These are phyloP conservation scores for Myrmecobius fasciatus DNA, from an alignment of 2,113 vertebrate genomes.

Conservation along the genomic window DNA sequence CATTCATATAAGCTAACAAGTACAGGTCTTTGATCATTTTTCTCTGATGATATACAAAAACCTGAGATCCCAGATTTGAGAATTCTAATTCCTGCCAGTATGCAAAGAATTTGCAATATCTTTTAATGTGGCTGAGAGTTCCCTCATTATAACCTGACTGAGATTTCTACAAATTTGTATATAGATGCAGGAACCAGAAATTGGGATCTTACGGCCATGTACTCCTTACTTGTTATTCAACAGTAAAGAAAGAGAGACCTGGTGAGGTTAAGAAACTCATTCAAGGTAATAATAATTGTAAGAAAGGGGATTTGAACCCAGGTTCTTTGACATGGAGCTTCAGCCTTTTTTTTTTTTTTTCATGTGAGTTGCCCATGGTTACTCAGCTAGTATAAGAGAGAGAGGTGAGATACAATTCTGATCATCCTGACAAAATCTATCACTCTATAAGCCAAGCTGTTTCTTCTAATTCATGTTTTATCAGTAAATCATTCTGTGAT, in stretches of 20 bases:
- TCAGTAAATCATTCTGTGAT: neutral
- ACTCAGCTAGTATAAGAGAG: neutral
- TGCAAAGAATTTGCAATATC: neutral
- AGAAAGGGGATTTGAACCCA: neutral
- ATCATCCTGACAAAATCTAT: neutral
- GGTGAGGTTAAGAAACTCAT: neutral
- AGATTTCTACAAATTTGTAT: neutral
- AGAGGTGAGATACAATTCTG: neutral
- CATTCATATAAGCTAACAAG: neutral
- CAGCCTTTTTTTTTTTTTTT: neutral
- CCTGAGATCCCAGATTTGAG: neutral
- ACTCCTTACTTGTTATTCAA: neutral
- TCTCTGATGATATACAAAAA: neutral
- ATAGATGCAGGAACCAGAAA: neutral
- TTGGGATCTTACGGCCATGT: neutral
- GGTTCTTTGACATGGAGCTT: neutral
- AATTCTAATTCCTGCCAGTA: neutral
- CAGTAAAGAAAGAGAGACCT: neutral
- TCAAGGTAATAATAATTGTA: neutral
- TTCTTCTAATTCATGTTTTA: neutral
- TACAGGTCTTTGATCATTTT: neutral
- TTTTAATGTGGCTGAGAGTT: neutral
- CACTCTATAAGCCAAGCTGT: neutral
- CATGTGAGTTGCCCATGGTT: neutral
- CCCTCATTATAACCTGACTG: neutral